A percentile compares a stretch with the other conserved stretches of the same genome.
These are phyloP conservation scores for Caenorhabditis uteleia DNA, from an alignment of 2,888 invertebrate species.

Conservation along the genomic window DNA sequence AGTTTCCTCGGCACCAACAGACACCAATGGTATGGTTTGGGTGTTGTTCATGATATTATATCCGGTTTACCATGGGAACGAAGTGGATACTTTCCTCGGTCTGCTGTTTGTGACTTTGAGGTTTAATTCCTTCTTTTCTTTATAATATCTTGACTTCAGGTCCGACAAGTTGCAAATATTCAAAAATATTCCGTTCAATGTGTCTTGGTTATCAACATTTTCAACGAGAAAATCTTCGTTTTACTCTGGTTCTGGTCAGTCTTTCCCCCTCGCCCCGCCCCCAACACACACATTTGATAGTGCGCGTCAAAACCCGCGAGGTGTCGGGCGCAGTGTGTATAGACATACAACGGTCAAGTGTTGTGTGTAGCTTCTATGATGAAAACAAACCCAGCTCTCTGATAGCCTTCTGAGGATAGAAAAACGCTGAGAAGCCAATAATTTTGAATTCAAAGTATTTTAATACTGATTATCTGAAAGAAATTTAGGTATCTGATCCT, in stretches of 20 bases:
- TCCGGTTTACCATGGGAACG: slow-evolving; percentile 63
- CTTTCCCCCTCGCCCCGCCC: slow-evolving; percentile 19
- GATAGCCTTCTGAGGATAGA: slow-evolving; percentile 39
- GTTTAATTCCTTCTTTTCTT: slow-evolving; percentile 24
- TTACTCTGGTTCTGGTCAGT: slow-evolving; percentile 65
- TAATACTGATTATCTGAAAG: neutral
- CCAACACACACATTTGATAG: slow-evolving; percentile 10
- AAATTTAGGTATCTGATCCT: slow-evolving; percentile 61
- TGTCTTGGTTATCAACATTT: slow-evolving; percentile 69
- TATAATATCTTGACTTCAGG: slow-evolving; percentile 47
- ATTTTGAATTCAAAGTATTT: neutral
- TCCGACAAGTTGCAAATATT: slow-evolving; percentile 68
- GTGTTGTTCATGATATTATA: slow-evolving; percentile 61
- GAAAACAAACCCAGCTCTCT: slow-evolving; percentile 50
- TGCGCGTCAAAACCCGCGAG: slow-evolving; percentile 16
- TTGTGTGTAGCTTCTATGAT: slow-evolving; percentile 31
- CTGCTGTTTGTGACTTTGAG: slow-evolving; percentile 67
- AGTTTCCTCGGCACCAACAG: slow-evolving; percentile 64
- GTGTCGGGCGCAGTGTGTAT: slow-evolving; percentile 22
- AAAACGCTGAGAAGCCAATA: slow-evolving; percentile 38
- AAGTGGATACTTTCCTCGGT: slow-evolving; percentile 60
- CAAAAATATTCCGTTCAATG: slow-evolving; percentile 69
- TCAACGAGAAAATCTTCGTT: slow-evolving; percentile 69
- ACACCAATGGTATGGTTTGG: slow-evolving; percentile 66
- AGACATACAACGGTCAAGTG: neutral